A percentile compares a stretch with the other conserved stretches of the same genome.
phyloP scores from a whole-genome alignment of 2,797 vertebrate genomes.

The Macrochelys suwanniensis region DNA sequence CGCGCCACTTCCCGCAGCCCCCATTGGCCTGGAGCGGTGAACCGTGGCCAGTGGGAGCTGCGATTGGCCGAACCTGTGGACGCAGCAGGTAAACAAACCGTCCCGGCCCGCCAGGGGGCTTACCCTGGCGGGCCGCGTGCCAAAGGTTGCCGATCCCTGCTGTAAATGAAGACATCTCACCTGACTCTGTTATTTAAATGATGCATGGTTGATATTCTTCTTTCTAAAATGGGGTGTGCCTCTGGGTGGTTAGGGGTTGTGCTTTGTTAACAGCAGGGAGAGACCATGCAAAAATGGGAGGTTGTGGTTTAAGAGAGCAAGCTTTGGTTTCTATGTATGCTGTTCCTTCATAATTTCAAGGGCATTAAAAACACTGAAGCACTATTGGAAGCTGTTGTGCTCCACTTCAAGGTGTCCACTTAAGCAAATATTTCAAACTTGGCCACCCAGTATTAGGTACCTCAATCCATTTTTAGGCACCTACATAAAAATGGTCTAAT shows the following conservation, averaged over 20 bases:
- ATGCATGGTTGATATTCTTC: rapidly evolving
- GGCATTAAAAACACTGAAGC: not conserved
- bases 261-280: not conserved
- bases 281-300: not conserved
- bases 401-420: not conserved
- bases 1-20: no score
- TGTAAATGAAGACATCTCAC: not conserved
- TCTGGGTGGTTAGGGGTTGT: rapidly evolving
- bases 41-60: no score
- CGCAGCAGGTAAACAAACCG: no score
- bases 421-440: not conserved
- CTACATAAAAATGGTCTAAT: not conserved
- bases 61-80: no score
- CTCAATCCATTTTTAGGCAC: not conserved
- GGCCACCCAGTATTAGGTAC: not conserved
- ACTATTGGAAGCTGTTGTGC: not conserved
- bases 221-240: not conserved
- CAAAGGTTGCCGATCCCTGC: no score
- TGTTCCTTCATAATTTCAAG: not conserved
- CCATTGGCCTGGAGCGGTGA: no score
- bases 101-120: no score
- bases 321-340: rapidly evolving
- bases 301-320: rapidly evolving
- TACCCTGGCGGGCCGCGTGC: no score
- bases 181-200: not conserved